Evolutionary conservation across 2,113 vertebrate genomes (phyloP), one percentile per base, ranked within the genome.

Genomic region (Heterotis niloticus): DNA sequence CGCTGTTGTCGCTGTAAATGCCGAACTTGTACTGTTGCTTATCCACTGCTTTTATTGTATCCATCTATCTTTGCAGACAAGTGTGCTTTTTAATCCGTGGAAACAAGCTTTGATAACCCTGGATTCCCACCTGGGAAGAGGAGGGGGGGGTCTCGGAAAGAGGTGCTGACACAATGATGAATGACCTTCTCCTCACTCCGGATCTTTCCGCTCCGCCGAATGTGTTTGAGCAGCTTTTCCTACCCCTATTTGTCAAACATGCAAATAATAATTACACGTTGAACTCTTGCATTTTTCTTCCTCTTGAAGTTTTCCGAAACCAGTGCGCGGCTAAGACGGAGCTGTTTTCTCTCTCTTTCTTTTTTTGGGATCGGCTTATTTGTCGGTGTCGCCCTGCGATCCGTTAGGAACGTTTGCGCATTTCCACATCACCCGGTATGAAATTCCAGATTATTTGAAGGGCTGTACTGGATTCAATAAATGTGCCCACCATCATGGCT

Each of bases 191-290:
- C 66, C 77, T 62, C 44, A 23, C 23, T 23, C 29, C 17, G 52
- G 26, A 34, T 80, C 73, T 57, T 17, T 44, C 73, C 23, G 64
- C 56, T 80, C 62, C 29, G 64, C 59, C 84, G 83, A 78, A 83
- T 84, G 81, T 80, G 77, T 86, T 80, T 87, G 77, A 84, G 34
- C 80, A 79, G 75, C 70, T 79, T 16, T 16, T 44, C 84, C 80
- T 79, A 75, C 80, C 83, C 80, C 73, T 78, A 78, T 87, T 87
- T 86, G 81, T 87, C 82, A 82, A 88, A 87, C 82, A 87, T 71
- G 86, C 83, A 83, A 90, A 89, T 89, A 89, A 87, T 90, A 89
- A 90, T 88, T 86, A 86, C 79, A 85, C 65, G 82, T 76, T 78
- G 69, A 83, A 82, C 81, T 87, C 85, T 85, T 89, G 82, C 84